phyloP scores from a whole-genome alignment of 2,888 invertebrate genomes.

The Lampropteryx suffumata region DNA sequence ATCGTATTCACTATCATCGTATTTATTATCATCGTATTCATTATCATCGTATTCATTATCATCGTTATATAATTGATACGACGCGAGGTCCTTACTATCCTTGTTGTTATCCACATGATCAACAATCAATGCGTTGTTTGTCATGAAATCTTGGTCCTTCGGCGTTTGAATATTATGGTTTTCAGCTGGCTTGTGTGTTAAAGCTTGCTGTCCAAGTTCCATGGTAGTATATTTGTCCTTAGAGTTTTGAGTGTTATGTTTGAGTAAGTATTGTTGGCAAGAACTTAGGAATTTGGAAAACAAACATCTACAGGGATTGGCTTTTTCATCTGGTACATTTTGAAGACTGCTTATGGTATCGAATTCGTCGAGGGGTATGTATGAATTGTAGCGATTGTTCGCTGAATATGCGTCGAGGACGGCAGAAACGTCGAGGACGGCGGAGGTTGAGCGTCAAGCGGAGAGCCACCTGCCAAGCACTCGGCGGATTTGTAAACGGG shows the following conservation, averaged over 20 bases:
- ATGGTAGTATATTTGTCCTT: background rate
- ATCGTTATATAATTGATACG: too few relatives aligned
- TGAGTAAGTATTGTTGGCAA: too few relatives aligned
- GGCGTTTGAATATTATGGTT: background rate
- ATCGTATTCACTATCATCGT: too few relatives aligned
- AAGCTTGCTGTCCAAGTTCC: background rate
- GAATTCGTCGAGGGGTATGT: conserved; percentile 9
- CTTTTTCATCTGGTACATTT: background rate
- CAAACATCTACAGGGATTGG: background rate
- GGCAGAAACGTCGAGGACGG: background rate
- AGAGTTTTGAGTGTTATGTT: background rate
- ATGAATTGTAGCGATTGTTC: conserved; percentile 1
- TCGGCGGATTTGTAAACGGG: conserved; percentile 17
- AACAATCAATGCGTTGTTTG: background rate
- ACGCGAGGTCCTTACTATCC: background rate
- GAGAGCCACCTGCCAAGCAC: conserved; percentile 14
- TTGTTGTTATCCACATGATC: background rate
- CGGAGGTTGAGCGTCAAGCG: conserved; percentile 16
- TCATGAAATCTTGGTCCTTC: background rate
- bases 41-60: too few relatives aligned
- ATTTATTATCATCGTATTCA: too few relatives aligned
- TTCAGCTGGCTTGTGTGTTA: background rate
- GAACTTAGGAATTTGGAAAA: too few relatives aligned
- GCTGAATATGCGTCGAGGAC: too few relatives aligned
- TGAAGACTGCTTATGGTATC: conserved; percentile 1